A percentile compares a stretch with the other conserved stretches of the same genome.
These are phyloP conservation scores for Amphiprion ocellaris DNA, from an alignment of 2,113 vertebrate species.

Conservation along the genomic window DNA sequence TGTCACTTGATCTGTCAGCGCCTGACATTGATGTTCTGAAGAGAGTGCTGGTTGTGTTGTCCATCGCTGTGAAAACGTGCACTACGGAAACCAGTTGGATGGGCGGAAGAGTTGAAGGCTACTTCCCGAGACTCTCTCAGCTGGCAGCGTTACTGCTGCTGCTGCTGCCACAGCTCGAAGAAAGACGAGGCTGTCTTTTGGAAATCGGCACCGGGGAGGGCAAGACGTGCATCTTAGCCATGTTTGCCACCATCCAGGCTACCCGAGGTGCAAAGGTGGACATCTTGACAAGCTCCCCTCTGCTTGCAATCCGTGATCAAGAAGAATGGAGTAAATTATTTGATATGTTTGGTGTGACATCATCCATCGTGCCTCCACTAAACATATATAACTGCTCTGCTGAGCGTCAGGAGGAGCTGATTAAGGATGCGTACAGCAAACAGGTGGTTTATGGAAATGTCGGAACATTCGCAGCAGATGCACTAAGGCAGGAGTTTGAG, in stretches of 20 bases:
- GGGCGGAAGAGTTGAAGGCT: constrained; percentile 3
- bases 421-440: constrained; percentile 5
- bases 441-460: constrained; percentile 9
- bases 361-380: constrained; percentile 22
- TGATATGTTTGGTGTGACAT: constrained; percentile 4
- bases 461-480: background rate
- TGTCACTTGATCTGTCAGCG: background rate
- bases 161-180: constrained; percentile 4
- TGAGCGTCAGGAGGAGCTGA: constrained; percentile 5
- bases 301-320: constrained; percentile 36
- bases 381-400: background rate
- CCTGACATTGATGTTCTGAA: rapidly evolving
- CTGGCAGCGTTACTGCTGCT: constrained; percentile 8
- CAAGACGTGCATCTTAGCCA: constrained; percentile 34
- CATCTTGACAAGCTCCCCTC: constrained; percentile 23
- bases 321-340: constrained; percentile 18
- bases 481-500: constrained; percentile 26
- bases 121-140: constrained; percentile 31
- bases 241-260: constrained; percentile 39
- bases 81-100: background rate
- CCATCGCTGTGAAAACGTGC: constrained; percentile 1
- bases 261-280: background rate
- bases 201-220: constrained; percentile 32
- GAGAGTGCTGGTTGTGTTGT: constrained; percentile 15
- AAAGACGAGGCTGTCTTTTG: background rate